phyloP scores from a whole-genome alignment of 2,888 invertebrate genomes.

The Mamestra brassicae region DNA sequence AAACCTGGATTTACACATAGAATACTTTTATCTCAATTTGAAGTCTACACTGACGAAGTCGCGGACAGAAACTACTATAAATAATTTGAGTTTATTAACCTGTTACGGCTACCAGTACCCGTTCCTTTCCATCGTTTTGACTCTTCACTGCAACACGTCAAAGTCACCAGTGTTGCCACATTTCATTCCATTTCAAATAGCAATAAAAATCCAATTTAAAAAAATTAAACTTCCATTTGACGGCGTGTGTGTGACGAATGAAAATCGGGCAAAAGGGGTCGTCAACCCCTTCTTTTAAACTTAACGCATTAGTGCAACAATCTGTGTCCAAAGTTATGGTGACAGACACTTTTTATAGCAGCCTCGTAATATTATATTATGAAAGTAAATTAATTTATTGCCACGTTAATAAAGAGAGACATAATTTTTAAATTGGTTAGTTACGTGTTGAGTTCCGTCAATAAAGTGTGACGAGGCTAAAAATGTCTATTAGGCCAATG shows the following conservation, averaged over 20 bases:
- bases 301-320: slow-evolving; percentile 85
- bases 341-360: slow-evolving; percentile 87
- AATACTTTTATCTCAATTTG: neutral
- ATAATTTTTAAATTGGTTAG: slow-evolving; percentile 79
- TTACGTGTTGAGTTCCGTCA: slow-evolving; percentile 68
- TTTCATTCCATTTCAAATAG: slow-evolving; percentile 78
- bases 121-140: neutral
- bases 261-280: slow-evolving; percentile 83
- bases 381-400: slow-evolving; percentile 87
- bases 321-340: slow-evolving; percentile 89
- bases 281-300: slow-evolving; percentile 84
- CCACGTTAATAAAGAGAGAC: slow-evolving; percentile 80
- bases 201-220: slow-evolving; percentile 89
- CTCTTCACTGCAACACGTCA: slow-evolving; percentile 27
- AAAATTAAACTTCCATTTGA: slow-evolving; percentile 88
- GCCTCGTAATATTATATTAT: slow-evolving; percentile 81
- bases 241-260: slow-evolving; percentile 89
- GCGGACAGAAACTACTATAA: neutral
- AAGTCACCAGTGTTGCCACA: slow-evolving; percentile 62
- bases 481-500: slow-evolving; percentile 68
- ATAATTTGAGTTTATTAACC: too few relatives aligned
- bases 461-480: slow-evolving; percentile 67
- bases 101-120: neutral
- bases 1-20: neutral
- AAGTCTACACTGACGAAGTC: neutral